Evolutionary conservation across 1,140 invertebrate species (phyloP), one percentile per base, ranked within the genome.

Genomic region (Mamestra configurata): DNA sequence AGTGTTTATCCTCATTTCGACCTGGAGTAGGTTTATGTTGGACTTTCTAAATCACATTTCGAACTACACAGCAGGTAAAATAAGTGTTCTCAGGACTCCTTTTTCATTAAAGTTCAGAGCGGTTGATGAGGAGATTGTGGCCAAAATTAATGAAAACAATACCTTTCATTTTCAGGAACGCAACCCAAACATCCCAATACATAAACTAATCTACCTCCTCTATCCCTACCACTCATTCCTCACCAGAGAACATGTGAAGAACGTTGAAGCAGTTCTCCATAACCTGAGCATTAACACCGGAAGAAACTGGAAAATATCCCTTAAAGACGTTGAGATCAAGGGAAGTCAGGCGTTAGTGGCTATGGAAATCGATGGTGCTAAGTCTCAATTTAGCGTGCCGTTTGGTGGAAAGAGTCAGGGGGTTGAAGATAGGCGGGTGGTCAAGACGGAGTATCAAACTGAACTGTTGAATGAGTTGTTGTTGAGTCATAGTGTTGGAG

Each of bases 141-240:
- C 37, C 37, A 31, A 31, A 31, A 31, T 1, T 24, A 13, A 0
- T 27, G 11, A 57, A 27, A 24, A 57, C 20, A 15, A 15, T 4
- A 13, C 20, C 10, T 66, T 64, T 49, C 18, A 90, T 80, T 96
- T 96, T 78, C 93, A 98, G 98, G 96, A 98, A 92, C 94, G 95
- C 79, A 96, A 96, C 84, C 97, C 98, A 11, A 86, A 95, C 22
- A 89, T 98, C 20, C 95, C 96, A 18, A 92, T 97, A 0, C 96
- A 96, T 84, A 96, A 97, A 66, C 87, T 98, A 0, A 92, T 99
- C 35, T 96, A 97, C 77, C 95, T 97, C 22, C 93, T 98, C 11
- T 99, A 99, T 95, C 98, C 98, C 0, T 98, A 98, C 86, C 96
- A 97, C 75, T 93, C 96, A 8, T 97, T 99, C 89, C 90, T 99